Base-by-base conservation (phyloP, 2,113 vertebrate genomes). In the Oxyruncus cristatus region DNA sequence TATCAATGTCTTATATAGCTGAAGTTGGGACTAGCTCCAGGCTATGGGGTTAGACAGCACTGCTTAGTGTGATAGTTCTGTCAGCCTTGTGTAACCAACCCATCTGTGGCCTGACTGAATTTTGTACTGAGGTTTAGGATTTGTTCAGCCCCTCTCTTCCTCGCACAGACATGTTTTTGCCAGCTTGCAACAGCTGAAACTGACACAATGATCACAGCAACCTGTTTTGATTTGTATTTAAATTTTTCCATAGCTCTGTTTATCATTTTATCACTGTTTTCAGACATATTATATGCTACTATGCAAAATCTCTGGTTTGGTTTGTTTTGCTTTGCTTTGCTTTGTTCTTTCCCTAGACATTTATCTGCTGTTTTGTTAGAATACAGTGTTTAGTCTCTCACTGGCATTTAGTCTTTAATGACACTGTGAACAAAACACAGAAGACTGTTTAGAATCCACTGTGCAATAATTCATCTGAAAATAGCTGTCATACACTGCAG, bases 211-310 rank as follows among this genome's bases (percentile, higher is more conserved):
- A 66, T 80, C 52, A 46, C 33, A 80, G 39, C 74, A 65, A 75
- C 71, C 17, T 86, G 59, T 30, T 95, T 76, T 77, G 47, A 85
- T 91, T 74, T 47, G 14, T 26, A 61, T 68, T 89, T 75, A 68
- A n/a, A 7, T 22, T 91, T 63, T 89, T 93, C 93, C 77, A 61
- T 90, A 56, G 23, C 23, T 70, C 47, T 71, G 65, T 74, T 90
- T 88, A 84, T 65, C 5, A 52, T 79, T 92, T 92, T 82, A 58
- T 86, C 37, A 68, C 63, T 82, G 21, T 93, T 96, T 93, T 91
- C 67, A 88, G 68, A 53, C 23, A 55, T 53, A 49, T 72, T 76
- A 44, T 78, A 62, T 22, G 16, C 9, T 92, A 62, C 17, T 75
- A 26, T 58, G 62, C 14, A 90, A 91, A 80, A 92, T 52, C 7